Evolutionary conservation across 1,140 invertebrate species (phyloP), one percentile per base, ranked within the genome.

Genomic region (Metopolophium dirhodum): DNA sequence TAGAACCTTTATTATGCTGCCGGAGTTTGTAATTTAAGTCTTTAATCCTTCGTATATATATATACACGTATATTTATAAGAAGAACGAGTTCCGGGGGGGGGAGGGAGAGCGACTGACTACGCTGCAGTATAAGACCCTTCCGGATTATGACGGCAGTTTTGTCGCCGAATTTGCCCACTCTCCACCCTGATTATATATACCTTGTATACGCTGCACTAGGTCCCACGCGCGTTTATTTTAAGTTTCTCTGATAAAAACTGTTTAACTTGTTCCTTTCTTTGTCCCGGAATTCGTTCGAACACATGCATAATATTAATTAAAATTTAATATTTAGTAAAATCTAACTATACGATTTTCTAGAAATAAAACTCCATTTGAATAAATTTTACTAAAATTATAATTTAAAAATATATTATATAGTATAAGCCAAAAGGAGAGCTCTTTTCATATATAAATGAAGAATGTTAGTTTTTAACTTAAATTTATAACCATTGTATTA

Each of bases 1-100:
- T 93, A 93, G 91, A 93, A 86, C 91, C 47, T 93, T 93, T 93
- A 93, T 93, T 86, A 93, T 93, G 91, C 91, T 45, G 91, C 82
- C 82, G 77, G 91, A 93, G 91, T 85, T 93, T 85, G 91, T 86
- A 68, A 93, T 93, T 93, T 93, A 93, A 93, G 82, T 86, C 91
- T 85, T 93, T 93, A 93, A 93, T 93, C 91, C 91, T 85, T 82
- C 82, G 35, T 85, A 30, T 92, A 41, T 30, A 77, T 92, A 41
- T 30, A 77, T 91, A 37, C 49, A 68, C 30, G 23, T 92, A n/a
- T 85, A 85, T 83, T 85, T 93, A 93, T 54, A 93, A 82, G 91
- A 82, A 49, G 90, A 49, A 83, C 20, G 20, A 14, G 51, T 20
- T 14, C 47, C 9, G 30, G 8, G 82, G 30, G 82, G 30, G 30